Percentiles rank a stretch among this genome's conserved stretches.
phyloP scores from a whole-genome alignment of 2,113 vertebrate species.

The Albula glossodonta region DNA sequence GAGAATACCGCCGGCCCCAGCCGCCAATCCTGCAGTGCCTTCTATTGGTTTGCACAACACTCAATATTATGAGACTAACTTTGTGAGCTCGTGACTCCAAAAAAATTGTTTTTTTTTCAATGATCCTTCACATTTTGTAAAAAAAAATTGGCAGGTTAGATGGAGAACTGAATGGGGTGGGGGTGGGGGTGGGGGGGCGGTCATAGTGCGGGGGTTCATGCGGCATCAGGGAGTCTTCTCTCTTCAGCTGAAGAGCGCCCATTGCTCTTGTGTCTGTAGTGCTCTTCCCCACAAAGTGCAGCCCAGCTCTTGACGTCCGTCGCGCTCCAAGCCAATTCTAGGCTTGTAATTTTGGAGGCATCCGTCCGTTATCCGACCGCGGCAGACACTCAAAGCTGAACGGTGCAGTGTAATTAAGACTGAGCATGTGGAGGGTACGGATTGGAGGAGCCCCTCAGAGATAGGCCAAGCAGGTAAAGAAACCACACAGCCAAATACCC shows the following conservation, averaged over 20 bases:
- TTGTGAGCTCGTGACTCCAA: background rate
- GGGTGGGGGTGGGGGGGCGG: background rate
- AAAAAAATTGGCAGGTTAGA: slow-evolving; percentile 57
- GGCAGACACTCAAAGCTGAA: background rate
- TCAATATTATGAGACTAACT: background rate
- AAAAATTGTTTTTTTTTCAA: background rate
- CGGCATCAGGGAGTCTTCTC: slow-evolving; percentile 2
- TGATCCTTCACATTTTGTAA: slow-evolving; percentile 36
- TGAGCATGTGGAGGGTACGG: background rate
- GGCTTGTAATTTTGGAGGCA: background rate
- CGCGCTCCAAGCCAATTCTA: slow-evolving; percentile 16
- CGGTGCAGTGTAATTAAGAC: slow-evolving; percentile 5
- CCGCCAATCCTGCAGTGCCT: background rate
- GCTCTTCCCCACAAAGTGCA: slow-evolving; percentile 47
- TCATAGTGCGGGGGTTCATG: slow-evolving; percentile 47
- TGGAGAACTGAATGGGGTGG: slow-evolving; percentile 56
- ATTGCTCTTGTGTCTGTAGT: slow-evolving; percentile 58
- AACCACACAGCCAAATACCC: background rate
- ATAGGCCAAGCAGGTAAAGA: slow-evolving; percentile 1
- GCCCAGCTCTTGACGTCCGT: slow-evolving; percentile 18
- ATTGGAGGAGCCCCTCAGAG: background rate
- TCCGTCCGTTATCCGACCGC: background rate
- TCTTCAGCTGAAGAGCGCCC: slow-evolving; percentile 61
- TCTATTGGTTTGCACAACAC: background rate
- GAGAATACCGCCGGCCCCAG: background rate